Conservation (phyloP, 2,888 invertebrate species). For the Ormyrus rosae region DNA sequence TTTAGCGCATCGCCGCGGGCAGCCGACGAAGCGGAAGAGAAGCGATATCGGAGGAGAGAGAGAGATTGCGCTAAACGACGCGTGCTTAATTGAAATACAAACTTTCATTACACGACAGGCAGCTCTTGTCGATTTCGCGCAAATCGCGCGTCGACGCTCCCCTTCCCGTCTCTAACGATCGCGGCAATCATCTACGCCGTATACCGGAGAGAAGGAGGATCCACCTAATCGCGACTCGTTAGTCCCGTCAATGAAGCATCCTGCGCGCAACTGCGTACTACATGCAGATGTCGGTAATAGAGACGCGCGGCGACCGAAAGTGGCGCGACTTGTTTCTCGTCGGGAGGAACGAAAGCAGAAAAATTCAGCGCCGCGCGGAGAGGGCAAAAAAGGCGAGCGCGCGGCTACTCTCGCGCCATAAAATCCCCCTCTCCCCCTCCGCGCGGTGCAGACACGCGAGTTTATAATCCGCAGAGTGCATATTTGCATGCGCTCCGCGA, state of each 20-base stretch:
- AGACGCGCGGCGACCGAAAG: neutral
- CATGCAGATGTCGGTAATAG: neutral
- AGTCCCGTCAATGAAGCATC: slow-evolving; percentile 25
- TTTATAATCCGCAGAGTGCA: slow-evolving; percentile 30
- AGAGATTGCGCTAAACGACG: neutral
- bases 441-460: neutral
- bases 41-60: neutral
- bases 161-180: neutral
- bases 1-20: neutral
- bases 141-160: slow-evolving; percentile 7
- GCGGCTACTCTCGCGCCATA: neutral
- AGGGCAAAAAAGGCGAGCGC: neutral
- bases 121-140: neutral
- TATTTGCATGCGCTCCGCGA: slow-evolving; percentile 28
- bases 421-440: neutral
- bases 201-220: neutral
- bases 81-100: slow-evolving; percentile 33
- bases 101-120: slow-evolving; percentile 30
- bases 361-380: neutral
- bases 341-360: slow-evolving; percentile 12
- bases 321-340: slow-evolving; percentile 21
- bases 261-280: no score
- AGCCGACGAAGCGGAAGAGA: slow-evolving; percentile 17
- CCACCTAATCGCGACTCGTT: slow-evolving; percentile 32
- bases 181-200: no score